Conservation (phyloP, 2,888 invertebrate species). For the Habroteleia sp. region DNA sequence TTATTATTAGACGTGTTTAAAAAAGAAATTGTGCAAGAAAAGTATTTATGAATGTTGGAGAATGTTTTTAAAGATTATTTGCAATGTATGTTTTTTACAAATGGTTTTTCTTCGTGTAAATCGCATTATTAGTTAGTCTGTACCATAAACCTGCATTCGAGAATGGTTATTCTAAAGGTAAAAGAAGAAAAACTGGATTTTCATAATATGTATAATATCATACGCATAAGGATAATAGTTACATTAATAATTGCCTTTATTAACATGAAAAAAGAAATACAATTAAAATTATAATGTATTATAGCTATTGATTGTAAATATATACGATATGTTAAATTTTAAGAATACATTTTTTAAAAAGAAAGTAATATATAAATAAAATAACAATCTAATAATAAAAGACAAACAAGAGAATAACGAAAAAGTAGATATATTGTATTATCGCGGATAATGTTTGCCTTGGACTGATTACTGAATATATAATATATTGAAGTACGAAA, state of each 20-base stretch:
- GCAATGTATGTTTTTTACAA: constrained; percentile 17
- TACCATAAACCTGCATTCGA: constrained; percentile 71
- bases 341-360: constrained; percentile 79
- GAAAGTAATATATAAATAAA: constrained; percentile 81
- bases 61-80: constrained; percentile 35
- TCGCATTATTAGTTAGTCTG: constrained; percentile 60
- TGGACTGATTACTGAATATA: constrained; percentile 79
- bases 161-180: constrained; percentile 73
- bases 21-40: constrained; percentile 7
- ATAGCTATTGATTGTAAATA: constrained; percentile 80
- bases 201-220: constrained; percentile 71
- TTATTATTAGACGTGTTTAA: constrained; percentile 1
- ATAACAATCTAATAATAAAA: constrained; percentile 69
- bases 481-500: constrained; percentile 68
- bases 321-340: constrained; percentile 79
- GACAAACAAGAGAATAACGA: constrained; percentile 73
- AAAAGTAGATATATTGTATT: constrained; percentile 78
- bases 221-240: constrained; percentile 75
- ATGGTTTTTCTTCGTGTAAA: constrained; percentile 12
- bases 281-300: constrained; percentile 74
- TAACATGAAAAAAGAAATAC: constrained; percentile 72
- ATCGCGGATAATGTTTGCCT: constrained; percentile 80
- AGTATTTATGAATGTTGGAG: constrained; percentile 30
- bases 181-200: constrained; percentile 68
- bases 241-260: constrained; percentile 81